Evolutionary conservation across 1,140 invertebrate genomes (phyloP).

Genomic region (Venturia canescens): DNA sequence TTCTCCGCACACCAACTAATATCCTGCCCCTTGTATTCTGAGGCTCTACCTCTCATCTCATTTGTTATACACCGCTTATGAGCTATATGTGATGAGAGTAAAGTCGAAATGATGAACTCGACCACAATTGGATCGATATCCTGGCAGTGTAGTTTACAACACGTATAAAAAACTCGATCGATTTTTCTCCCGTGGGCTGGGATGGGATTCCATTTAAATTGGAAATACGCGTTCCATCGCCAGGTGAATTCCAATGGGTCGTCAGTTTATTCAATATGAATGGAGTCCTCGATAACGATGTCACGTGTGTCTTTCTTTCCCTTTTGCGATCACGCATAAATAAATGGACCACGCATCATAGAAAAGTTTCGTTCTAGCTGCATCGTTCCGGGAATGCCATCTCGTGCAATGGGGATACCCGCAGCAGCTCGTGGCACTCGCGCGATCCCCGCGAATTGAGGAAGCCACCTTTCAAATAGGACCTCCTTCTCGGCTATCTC

Average conservation of each 20-base stretch:
- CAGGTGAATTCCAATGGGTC: conserved; percentile 10
- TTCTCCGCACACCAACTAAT: conserved; percentile 15
- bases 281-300: conserved; percentile 34
- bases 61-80: conserved; percentile 15
- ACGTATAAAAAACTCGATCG: not conserved
- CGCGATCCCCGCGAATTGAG: conserved; percentile 30
- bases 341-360: not conserved
- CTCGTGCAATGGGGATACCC: not conserved
- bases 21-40: not conserved
- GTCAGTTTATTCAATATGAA: conserved; percentile 7
- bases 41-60: not conserved
- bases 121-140: conserved; percentile 46
- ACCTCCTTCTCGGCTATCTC: conserved; percentile 6
- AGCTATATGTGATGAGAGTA: conserved; percentile 19
- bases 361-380: conserved; percentile 15
- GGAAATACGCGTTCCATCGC: conserved; percentile 4
- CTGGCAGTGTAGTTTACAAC: conserved; percentile 26
- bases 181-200: conserved; percentile 6
- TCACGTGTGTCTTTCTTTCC: conserved; percentile 2
- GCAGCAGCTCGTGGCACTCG: conserved; percentile 22
- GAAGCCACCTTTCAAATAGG: conserved; percentile 32
- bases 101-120: conserved; percentile 38
- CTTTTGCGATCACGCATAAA: not conserved
- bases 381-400: conserved; percentile 25
- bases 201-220: conserved; percentile 36